These are phyloP conservation scores for Oryzias woworae DNA, from an alignment of 2,113 vertebrate species.

Conservation along the genomic window DNA sequence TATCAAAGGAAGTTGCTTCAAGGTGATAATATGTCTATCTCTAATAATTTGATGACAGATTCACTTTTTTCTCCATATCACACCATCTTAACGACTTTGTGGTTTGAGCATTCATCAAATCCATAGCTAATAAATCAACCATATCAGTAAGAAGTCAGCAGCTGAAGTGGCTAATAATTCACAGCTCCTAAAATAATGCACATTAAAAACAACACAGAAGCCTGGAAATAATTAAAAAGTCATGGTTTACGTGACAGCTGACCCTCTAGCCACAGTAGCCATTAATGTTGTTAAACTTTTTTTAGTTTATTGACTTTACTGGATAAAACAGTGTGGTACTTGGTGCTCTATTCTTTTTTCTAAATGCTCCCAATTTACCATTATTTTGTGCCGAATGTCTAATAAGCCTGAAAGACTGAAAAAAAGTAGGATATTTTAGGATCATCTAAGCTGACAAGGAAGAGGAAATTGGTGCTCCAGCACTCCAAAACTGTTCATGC, in stretches of 20 bases:
- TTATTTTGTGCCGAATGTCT: no score
- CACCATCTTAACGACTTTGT: constrained; percentile 62
- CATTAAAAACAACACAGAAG: background rate
- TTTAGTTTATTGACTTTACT: no score
- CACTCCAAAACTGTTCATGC: background rate
- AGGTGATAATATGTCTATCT: constrained; percentile 41
- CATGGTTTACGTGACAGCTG: no score
- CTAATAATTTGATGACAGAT: constrained; percentile 41
- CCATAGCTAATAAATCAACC: constrained; percentile 60
- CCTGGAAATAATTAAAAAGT: background rate
- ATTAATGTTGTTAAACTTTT: no score
- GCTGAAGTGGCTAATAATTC: constrained; percentile 47
- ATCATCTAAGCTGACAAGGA: background rate
- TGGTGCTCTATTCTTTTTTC: no score
- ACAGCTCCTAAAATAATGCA: constrained; percentile 16
- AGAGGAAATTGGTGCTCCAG: background rate
- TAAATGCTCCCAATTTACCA: no score
- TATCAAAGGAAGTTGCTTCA: constrained; percentile 27
- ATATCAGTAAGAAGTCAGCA: constrained; percentile 52
- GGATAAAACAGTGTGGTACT: no score
- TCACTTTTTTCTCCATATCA: constrained; percentile 43
- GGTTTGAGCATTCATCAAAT: constrained; percentile 64
- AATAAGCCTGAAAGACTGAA: no score
- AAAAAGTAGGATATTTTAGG: background rate
- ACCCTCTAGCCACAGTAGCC: no score